phyloP scores from a whole-genome alignment of 1,140 invertebrate species.

The Diprion similis region DNA sequence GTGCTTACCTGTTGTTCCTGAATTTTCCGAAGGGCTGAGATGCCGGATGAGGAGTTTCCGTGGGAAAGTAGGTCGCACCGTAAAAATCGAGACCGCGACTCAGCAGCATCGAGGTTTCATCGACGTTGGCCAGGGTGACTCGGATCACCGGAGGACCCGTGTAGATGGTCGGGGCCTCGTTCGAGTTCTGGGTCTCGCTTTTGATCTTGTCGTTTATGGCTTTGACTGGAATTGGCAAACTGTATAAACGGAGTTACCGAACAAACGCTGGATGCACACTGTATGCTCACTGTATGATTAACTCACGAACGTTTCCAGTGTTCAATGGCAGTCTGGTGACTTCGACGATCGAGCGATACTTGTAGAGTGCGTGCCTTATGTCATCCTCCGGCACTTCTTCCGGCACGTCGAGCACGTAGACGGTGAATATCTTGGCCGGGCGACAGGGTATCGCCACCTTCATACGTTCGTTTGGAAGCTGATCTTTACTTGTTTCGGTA shows the following conservation, averaged over 20 bases:
- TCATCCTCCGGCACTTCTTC: slow-evolving; percentile 84
- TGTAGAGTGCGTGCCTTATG: slow-evolving; percentile 79
- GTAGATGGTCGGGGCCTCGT: slow-evolving; percentile 64
- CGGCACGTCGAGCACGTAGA: slow-evolving; percentile 81
- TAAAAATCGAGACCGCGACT: slow-evolving; percentile 86
- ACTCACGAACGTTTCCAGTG: slow-evolving; percentile 57
- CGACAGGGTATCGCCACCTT: slow-evolving; percentile 83
- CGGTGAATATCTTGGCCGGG: slow-evolving; percentile 81
- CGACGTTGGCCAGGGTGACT: slow-evolving; percentile 79
- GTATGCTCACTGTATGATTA: neutral
- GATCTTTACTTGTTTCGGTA: neutral
- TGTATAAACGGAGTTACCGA: neutral
- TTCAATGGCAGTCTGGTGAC: slow-evolving; percentile 68
- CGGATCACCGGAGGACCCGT: slow-evolving; percentile 68
- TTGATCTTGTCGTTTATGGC: slow-evolving; percentile 58
- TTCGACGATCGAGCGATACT: slow-evolving; percentile 80
- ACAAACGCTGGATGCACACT: neutral
- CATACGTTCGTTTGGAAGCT: slow-evolving; percentile 16
- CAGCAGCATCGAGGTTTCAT: slow-evolving; percentile 79
- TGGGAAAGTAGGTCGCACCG: slow-evolving; percentile 84
- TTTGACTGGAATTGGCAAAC: slow-evolving; percentile 41
- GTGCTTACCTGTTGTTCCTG: slow-evolving; percentile 61
- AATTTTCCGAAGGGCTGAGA: slow-evolving; percentile 60
- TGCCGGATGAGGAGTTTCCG: slow-evolving; percentile 73
- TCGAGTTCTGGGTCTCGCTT: slow-evolving; percentile 58